A percentile compares a stretch with the other conserved stretches of the same genome.
Conservation (phyloP, 2,888 invertebrate genomes). For the Caenorhabditis panamensis region DNA sequence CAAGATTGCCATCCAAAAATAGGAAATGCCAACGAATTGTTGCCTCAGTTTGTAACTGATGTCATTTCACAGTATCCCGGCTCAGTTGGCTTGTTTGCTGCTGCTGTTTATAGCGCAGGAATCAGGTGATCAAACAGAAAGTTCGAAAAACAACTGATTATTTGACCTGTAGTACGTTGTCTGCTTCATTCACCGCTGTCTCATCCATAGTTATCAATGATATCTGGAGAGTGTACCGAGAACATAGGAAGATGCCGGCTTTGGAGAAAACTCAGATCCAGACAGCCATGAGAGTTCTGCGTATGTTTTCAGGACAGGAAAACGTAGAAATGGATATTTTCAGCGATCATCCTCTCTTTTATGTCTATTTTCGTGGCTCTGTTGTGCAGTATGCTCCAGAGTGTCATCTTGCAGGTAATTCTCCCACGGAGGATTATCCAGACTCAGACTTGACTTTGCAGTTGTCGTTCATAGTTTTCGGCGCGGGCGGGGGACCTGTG, state of each 20-base stretch:
- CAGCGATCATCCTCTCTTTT: constrained; percentile 54
- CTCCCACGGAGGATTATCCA: neutral
- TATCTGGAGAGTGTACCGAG: constrained; percentile 53
- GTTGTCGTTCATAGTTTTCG: constrained; percentile 78
- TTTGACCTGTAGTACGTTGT: constrained; percentile 68
- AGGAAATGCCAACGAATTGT: constrained; percentile 61
- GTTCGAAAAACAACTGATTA: neutral
- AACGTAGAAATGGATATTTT: neutral
- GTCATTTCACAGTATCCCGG: constrained; percentile 69
- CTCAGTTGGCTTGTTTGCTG: constrained; percentile 73
- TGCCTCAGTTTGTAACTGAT: constrained; percentile 75
- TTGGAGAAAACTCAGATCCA: constrained; percentile 27
- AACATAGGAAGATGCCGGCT: constrained; percentile 11
- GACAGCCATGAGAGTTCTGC: constrained; percentile 60
- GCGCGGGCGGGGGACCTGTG: constrained; percentile 77
- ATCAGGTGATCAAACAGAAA: constrained; percentile 62
- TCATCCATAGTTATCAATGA: constrained; percentile 76
- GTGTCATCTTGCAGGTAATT: constrained; percentile 66
- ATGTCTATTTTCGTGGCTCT: constrained; percentile 58
- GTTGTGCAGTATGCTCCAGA: constrained; percentile 58
- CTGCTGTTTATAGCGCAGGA: constrained; percentile 74
- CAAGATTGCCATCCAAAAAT: constrained; percentile 74
- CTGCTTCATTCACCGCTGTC: constrained; percentile 73
- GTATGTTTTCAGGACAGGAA: constrained; percentile 52
- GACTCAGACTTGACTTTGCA: constrained; percentile 32